Percentiles rank a stretch among this genome's conserved stretches.
These are phyloP conservation scores for Philotrypesis tridentata DNA, from an alignment of 1,140 invertebrate genomes.

Conservation along the genomic window DNA sequence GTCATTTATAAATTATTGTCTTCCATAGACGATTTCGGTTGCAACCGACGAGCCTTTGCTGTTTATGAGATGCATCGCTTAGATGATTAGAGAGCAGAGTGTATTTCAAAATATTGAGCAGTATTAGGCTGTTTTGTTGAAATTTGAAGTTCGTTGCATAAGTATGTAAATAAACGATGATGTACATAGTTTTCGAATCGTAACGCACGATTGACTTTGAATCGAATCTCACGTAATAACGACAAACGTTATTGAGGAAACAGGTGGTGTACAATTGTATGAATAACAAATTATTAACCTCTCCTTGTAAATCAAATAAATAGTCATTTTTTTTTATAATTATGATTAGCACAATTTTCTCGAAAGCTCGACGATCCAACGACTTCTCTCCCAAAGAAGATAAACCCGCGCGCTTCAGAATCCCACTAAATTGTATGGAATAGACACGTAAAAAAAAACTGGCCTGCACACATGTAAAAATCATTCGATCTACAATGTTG, in stretches of 20 bases:
- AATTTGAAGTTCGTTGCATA: not conserved
- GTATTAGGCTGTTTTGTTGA: not conserved
- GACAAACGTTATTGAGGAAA: not conserved
- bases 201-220: not conserved
- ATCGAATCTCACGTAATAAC: not conserved
- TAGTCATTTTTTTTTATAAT: not conserved
- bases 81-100: not conserved
- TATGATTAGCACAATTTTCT: not conserved
- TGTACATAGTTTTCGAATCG: not conserved
- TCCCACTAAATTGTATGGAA: not conserved
- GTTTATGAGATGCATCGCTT: slow-evolving; percentile 2
- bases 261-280: not conserved
- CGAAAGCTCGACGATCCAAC: not conserved
- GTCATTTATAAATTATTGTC: too few species aligned
- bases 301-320: not conserved
- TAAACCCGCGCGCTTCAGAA: not conserved
- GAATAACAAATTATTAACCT: not conserved
- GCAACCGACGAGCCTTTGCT: not conserved
- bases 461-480: not conserved
- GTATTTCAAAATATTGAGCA: too few species aligned
- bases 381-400: not conserved
- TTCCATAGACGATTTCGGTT: too few species aligned
- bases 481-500: not conserved
- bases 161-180: not conserved
- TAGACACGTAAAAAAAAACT: not conserved